Evolutionary conservation across 2,888 invertebrate genomes (phyloP).

Genomic region (Cremastobaeus sp.): DNA sequence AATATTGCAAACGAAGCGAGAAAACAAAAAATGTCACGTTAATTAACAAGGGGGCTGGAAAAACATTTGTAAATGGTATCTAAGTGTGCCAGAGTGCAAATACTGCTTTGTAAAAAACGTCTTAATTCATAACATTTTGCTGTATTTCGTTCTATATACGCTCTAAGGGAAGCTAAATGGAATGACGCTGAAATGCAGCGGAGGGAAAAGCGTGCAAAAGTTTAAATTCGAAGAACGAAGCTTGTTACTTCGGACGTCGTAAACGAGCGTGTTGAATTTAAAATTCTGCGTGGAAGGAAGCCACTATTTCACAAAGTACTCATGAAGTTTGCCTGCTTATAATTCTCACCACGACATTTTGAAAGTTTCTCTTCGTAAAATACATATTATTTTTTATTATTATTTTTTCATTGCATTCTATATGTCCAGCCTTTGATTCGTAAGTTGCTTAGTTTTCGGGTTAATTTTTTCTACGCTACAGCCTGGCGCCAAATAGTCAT

Average conservation of each 20-base stretch:
- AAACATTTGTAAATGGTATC: conserved; percentile 43
- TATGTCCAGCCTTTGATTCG: too few relatives aligned
- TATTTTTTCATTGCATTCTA: conserved; percentile 29
- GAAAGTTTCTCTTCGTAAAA: conserved; percentile 59
- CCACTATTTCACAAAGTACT: conserved; percentile 61
- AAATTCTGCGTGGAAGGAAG: conserved; percentile 62
- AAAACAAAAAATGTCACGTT: conserved; percentile 30
- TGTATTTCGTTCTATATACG: conserved; percentile 36
- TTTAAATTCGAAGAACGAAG: conserved; percentile 62
- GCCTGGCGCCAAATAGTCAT: conserved; percentile 39
- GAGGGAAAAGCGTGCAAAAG: conserved; percentile 57
- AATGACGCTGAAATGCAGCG: conserved; percentile 55
- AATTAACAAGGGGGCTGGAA: conserved; percentile 36
- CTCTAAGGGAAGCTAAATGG: conserved; percentile 53
- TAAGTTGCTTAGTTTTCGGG: conserved; percentile 13
- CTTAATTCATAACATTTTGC: conserved; percentile 58
- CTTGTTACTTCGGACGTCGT: conserved; percentile 62
- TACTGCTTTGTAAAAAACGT: conserved; percentile 39
- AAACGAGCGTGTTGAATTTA: conserved; percentile 61
- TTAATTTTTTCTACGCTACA: conserved; percentile 13
- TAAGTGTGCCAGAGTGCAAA: conserved; percentile 27
- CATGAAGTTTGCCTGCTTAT: conserved; percentile 60
- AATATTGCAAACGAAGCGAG: too few relatives aligned
- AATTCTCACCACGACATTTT: conserved; percentile 60
- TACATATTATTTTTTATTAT: conserved; percentile 57